Evolutionary conservation across 2,797 vertebrate species (phyloP).

Genomic region (Falco biarmicus): DNA sequence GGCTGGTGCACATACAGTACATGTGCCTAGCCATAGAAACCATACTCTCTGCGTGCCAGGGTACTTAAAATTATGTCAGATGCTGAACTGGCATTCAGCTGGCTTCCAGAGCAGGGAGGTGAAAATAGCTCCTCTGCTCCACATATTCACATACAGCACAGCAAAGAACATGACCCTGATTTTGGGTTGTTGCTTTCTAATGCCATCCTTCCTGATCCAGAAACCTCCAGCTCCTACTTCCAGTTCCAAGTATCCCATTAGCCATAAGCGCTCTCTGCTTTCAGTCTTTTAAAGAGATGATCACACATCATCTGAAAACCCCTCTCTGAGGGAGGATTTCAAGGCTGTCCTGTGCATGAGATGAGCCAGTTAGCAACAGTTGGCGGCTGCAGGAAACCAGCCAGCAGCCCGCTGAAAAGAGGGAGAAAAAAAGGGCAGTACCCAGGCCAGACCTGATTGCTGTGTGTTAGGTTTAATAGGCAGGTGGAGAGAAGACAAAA

Average conservation of each 20-base stretch:
- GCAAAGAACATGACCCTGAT: not conserved
- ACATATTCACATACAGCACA: fast-evolving
- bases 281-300: not conserved
- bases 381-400: not conserved
- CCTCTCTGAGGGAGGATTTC: not conserved
- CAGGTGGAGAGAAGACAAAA: not conserved
- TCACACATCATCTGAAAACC: not conserved
- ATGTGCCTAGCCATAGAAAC: not conserved
- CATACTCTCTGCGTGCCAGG: not conserved
- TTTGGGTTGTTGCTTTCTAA: not conserved
- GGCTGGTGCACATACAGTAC: not conserved
- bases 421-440: not conserved
- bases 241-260: not conserved
- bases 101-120: not conserved
- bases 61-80: not conserved
- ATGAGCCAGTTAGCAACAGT: not conserved
- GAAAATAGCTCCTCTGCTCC: not conserved
- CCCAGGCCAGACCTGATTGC: not conserved
- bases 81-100: not conserved
- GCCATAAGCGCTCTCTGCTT: not conserved
- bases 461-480: not conserved
- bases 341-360: not conserved
- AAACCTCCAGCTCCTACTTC: not conserved
- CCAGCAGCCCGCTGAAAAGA: not conserved
- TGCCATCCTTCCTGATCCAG: not conserved